Base-by-base conservation (phyloP, 2,888 invertebrate genomes). In the Oscheius sp. region DNA sequence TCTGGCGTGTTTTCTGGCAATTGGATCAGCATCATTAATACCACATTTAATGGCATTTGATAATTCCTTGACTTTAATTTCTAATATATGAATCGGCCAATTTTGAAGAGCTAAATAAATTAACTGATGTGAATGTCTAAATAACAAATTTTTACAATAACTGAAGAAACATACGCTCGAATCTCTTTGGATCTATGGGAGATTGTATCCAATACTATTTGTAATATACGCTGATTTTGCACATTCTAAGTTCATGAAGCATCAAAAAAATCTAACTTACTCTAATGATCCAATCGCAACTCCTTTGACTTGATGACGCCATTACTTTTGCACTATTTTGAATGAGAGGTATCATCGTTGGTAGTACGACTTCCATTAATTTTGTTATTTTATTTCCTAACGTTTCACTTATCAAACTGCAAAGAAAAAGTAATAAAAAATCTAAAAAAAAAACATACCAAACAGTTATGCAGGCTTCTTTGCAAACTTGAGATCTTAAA, bases 391-490 rank as follows among this genome's bases (percentile, higher is more conserved):
- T 93, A 81, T 90, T 91, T 68, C 92, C 91, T 63, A 97, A 87
- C 59, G 91, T 91, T 87, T 94, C 93, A 56, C 94, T 91, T 88
- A 95, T 90, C 88, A 91, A 88, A 41, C 89, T 89, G 36, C 6
- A 14, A 47, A 24, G 45, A 17, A 33, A 6, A 20, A 33, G 3
- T 36, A 38, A 20, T 14, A 14, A 12, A 4, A 41, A n/a, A 3
- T 20, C 26, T 57, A 5, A 41, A 20, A 47, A 6, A 33, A 64
- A 41, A 33, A 73, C 86, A 85, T 83, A 95, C 44, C 95, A 94
- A 81, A 96, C 91, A 0, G 95, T 94, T 71, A 96, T 92, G 86
- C 95, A 96, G 1, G 94, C 94, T 87, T 98, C 98, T 54, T 97
- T 90, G 0, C 95, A 95, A 71, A 96, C 93, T 88, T 93, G 93